These are phyloP conservation scores for Takifugu flavidus DNA, from an alignment of 2,113 vertebrate genomes.

Conservation along the genomic window DNA sequence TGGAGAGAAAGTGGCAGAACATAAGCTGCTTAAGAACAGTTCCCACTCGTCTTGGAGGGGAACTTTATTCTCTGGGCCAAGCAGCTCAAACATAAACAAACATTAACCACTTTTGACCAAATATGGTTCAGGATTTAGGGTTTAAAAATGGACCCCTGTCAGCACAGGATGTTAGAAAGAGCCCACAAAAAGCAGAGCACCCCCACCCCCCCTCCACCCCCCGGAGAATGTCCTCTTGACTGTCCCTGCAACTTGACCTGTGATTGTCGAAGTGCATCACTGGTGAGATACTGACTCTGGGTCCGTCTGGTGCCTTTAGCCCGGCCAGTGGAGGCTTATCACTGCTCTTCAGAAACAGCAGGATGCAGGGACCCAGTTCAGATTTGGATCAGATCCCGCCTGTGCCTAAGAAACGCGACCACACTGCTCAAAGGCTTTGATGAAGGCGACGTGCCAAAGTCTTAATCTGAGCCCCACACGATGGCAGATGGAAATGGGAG, in stretches of 20 bases:
- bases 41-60: constrained; percentile 48
- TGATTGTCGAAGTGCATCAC: constrained; percentile 23
- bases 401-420: constrained; percentile 45
- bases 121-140: constrained; percentile 57
- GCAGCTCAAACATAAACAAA: constrained; percentile 66
- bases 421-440: constrained; percentile 59
- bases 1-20: constrained; percentile 50
- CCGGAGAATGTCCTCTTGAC: constrained; percentile 5
- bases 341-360: constrained; percentile 33
- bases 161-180: constrained; percentile 65
- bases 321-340: constrained; percentile 47
- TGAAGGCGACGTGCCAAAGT: constrained; percentile 50
- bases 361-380: constrained; percentile 50
- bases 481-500: constrained; percentile 67
- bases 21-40: constrained; percentile 64
- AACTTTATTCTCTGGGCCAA: constrained; percentile 48
- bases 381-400: constrained; percentile 48
- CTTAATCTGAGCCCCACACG: constrained; percentile 55
- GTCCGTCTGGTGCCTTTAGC: constrained; percentile 41
- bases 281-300: constrained; percentile 32
- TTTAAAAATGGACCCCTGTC: constrained; percentile 63
- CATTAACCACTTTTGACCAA: constrained; percentile 64
- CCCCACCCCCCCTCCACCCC: constrained; percentile 26
- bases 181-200: constrained; percentile 61
- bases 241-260: constrained; percentile 32